Base-by-base conservation (phyloP, 2,797 vertebrate genomes). In the Phalloptychus januarius region DNA sequence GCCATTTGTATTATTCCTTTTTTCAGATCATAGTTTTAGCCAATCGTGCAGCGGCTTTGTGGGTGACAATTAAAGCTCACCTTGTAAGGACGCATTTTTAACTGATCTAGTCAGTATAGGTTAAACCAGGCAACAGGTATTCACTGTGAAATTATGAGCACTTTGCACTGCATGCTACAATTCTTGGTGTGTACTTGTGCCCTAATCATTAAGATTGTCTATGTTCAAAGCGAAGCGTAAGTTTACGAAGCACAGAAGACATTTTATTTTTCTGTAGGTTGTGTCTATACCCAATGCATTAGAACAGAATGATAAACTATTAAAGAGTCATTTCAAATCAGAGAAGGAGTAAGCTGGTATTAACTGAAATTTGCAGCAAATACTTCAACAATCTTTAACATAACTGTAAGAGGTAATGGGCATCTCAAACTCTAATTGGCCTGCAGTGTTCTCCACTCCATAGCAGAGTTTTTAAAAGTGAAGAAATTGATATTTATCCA, bases 361-460 rank as follows among this genome's bases (percentile, higher is more conserved):
- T 61, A 31, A 7, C 6, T 63, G n/a, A n/a, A n/a, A n/a, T n/a
- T 33, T 63, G 15, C 58, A 33, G 31, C 31, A 33, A 63, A 33
- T 16, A 63, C 15, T 33, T 18, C 5, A 36, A 18, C 18, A 63
- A 18, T 4, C 16, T 36, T 18, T 16, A 36, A 46, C 16, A 5
- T 46, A 46, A 5, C 15, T 61, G 13, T 18, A 15, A 16, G 13
- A 5, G 20, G 23, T 58, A 44, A 8, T 8, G 12, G 6, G 38
- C 25, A 1, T 67, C 33, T 23, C 8, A 16, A 44, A 44, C 36
- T 69, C 65, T 42, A 11, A n/a, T n/a, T 40, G 67, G 40, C 2
- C 38, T 44, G 7, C 25, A 44, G 52, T 76, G 58, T 69, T 63
- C 52, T 31, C 44, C 25, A 74, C 86, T 79, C 72, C 31, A 52